A percentile compares a stretch with the other conserved stretches of the same genome.
Evolutionary conservation across 1,140 invertebrate genomes (phyloP).

Genomic region (Zophobas morio): DNA sequence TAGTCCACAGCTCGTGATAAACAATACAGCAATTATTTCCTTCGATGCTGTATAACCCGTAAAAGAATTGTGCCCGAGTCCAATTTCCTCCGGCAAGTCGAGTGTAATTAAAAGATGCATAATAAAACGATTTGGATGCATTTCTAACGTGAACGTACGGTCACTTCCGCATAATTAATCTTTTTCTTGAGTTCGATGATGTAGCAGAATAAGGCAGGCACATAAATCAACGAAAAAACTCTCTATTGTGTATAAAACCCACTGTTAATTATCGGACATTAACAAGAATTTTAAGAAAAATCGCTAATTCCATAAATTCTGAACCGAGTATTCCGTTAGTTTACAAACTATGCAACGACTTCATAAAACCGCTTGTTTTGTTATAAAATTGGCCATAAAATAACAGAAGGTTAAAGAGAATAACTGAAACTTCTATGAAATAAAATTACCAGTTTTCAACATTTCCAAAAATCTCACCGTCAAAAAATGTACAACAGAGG

Average conservation of each 20-base stretch:
- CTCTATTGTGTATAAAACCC: neutral
- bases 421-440: too few relatives aligned
- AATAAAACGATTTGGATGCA: slow-evolving; percentile 45
- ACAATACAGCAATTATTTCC: slow-evolving; percentile 32
- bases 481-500: too few relatives aligned
- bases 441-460: too few relatives aligned
- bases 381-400: too few relatives aligned
- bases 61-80: slow-evolving; percentile 23
- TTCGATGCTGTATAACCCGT: slow-evolving; percentile 4
- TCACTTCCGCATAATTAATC: slow-evolving; percentile 46
- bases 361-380: too few relatives aligned
- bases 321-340: too few relatives aligned
- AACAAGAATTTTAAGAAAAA: too few relatives aligned
- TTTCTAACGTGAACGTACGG: slow-evolving; percentile 24
- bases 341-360: neutral
- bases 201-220: neutral
- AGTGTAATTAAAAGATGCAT: slow-evolving; percentile 34
- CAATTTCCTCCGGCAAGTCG: slow-evolving; percentile 14
- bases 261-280: neutral
- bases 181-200: slow-evolving; percentile 27
- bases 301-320: too few relatives aligned
- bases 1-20: slow-evolving; percentile 20
- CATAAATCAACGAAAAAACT: neutral
- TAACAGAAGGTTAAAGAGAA: too few relatives aligned
- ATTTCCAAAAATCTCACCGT: too few relatives aligned